Evolutionary conservation across 2,113 vertebrate genomes (phyloP), one percentile per base, ranked within the genome.

Genomic region (Mobula birostris): DNA sequence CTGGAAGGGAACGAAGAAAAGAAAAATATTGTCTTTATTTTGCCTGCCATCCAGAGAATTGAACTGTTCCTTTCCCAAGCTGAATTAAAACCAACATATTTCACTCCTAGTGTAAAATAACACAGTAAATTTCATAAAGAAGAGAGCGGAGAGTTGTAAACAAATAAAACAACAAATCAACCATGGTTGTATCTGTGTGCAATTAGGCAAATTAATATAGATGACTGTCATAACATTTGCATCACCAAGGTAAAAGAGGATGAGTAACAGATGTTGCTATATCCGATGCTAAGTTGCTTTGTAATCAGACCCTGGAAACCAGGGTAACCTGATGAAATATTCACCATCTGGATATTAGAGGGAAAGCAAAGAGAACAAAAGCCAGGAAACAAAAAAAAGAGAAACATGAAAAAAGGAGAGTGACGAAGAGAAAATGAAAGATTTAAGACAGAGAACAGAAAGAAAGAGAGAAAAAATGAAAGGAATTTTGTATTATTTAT

Each of bases 201-300:
- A 90, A 90, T 90, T 90, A 66, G 61, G 85, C 61, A 90, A 90
- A 90, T 90, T 90, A 63, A 90, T 66, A 90, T n/a, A 90, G 61
- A 90, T 90, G 66, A 90, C 61, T 90, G 85, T 66, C 85, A 90
- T 66, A 68, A 90, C 66, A 90, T 63, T 17, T n/a, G 17, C 85
- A 14, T 24, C 58, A 32, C 56, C 61, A 24, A 88, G 83, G 83
- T 88, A 88, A 15, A 32, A 56, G 24, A 63, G 29, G 27, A 12
- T 14, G 58, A 7, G n/a, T n/a, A 88, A 58, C 83, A 88, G 56
- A 61, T 88, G 83, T 27, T n/a, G 83, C 24, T 15, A 61, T 21
- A 90, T 90, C 61, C 66, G n/a, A 61, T 90, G 63, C 85, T 17
- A 32, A 66, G 85, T 27, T 15, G 85, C 7, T n/a, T 90, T 32